These are phyloP conservation scores for Umimayanthus kanabou DNA, from an alignment of 92 coral and sea anemone species.

Conservation along the genomic window DNA sequence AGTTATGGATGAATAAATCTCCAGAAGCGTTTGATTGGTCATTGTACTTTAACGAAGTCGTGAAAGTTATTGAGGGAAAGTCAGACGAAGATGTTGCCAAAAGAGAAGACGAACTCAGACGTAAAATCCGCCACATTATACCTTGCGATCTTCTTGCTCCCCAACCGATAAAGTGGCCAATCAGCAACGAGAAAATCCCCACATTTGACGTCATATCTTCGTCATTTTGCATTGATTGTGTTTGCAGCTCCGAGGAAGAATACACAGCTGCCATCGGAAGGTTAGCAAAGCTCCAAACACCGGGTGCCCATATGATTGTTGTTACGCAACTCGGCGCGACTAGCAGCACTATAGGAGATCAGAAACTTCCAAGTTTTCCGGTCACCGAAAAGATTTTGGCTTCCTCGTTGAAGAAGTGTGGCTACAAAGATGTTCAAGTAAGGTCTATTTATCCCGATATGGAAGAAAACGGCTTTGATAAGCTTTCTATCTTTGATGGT, in stretches of 20 bases:
- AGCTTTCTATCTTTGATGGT: neutral
- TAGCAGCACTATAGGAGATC: neutral
- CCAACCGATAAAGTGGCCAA: neutral
- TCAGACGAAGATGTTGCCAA: neutral
- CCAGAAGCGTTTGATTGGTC: neutral
- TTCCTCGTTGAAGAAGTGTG: neutral
- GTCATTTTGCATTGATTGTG: neutral
- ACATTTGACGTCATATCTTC: neutral
- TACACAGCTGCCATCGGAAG: neutral
- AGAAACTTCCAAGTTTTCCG: neutral
- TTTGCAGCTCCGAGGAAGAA: neutral
- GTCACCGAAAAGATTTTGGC: neutral
- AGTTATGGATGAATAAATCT: neutral
- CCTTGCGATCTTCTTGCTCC: conserved; percentile 1
- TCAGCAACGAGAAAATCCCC: neutral
- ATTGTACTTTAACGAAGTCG: neutral
- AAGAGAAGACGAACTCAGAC: neutral
- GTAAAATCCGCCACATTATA: neutral
- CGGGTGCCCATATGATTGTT: neutral
- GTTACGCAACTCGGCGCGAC: neutral
- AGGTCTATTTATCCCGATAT: neutral
- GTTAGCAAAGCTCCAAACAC: neutral
- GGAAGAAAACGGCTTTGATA: neutral
- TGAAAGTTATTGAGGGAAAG: neutral
- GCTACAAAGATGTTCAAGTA: neutral